Evolutionary conservation across 2,888 invertebrate genomes (phyloP), one percentile per base, ranked within the genome.

Genomic region (Eremobia ochroleuca): DNA sequence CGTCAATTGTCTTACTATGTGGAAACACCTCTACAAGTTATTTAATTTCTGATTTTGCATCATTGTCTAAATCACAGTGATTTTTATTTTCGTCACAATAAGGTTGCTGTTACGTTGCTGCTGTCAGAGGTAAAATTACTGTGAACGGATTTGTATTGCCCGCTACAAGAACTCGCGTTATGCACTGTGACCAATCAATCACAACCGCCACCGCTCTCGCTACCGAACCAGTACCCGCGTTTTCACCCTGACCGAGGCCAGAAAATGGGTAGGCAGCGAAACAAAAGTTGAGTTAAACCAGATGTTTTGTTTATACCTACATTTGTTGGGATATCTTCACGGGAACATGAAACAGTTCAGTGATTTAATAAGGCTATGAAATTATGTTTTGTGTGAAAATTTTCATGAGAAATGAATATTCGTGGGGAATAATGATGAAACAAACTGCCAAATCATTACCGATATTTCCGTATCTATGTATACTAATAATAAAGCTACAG

Each of bases 251-350:
- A 3, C 11, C 28, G 21, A 46, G 8, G 70, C 43, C 34, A 40
- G 15, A 78, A 83, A 82, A 37, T 64, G 49, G 67, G 73, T 61
- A 31, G 67, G 73, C 55, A 31, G 37, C 65, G 69, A 55, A 82
- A 82, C 77, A 86, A 82, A 75, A 81, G 79, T 82, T 82, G 82
- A 86, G 66, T 34, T 21, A 78, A 87, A 82, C 64, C 86, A 86
- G 86, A 82, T 18, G 70, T 31, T 71, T 68, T 68, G 70, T 81
- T 73, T 62, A 49, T 84, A 61, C 11, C 37, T 28, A 65, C 59
- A 34, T 74, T 69, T 65, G 71, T 85, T 70, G 55, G 13, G 52
- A 78, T 82, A 82, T 77, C 65, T 82, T 83, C 40, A 46, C 61
- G 71, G 76, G 13, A 79, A 85, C 86, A 83, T 34, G 73, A 76